phyloP scores from a whole-genome alignment of 2,797 vertebrate genomes.

The Cichlasoma orientale region DNA sequence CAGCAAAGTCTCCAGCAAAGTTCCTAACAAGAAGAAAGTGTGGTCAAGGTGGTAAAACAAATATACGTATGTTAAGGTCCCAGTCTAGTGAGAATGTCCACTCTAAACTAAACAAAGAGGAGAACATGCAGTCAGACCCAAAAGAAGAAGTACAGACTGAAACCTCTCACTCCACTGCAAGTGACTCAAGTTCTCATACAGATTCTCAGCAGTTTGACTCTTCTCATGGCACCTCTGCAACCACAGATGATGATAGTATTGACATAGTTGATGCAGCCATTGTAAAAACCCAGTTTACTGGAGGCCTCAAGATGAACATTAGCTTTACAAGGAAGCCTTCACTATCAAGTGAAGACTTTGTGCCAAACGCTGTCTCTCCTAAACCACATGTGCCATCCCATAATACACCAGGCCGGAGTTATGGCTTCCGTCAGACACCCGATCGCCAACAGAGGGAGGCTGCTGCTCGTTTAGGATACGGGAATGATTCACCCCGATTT shows the following conservation, averaged over 20 bases:
- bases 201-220: slow-evolving; percentile 69
- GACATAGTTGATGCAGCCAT: slow-evolving; percentile 73
- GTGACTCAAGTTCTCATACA: slow-evolving; percentile 49
- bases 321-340: slow-evolving; percentile 74
- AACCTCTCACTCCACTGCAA: slow-evolving; percentile 26
- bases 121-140: not conserved
- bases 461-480: slow-evolving; percentile 80
- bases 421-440: slow-evolving; percentile 82
- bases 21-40: not conserved
- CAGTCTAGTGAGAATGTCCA: slow-evolving; percentile 20
- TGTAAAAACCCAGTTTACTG: slow-evolving; percentile 66
- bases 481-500: slow-evolving; percentile 49
- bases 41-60: not conserved
- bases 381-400: not conserved
- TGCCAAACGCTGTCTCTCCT: slow-evolving; percentile 40
- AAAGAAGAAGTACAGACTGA: slow-evolving; percentile 8
- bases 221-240: slow-evolving; percentile 62
- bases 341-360: slow-evolving; percentile 35
- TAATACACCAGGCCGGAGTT: slow-evolving; percentile 54
- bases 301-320: slow-evolving; percentile 74
- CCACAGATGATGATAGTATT: slow-evolving; percentile 69
- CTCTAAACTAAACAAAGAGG: not conserved
- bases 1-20: slow-evolving; percentile 30
- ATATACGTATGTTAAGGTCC: slow-evolving; percentile 29
- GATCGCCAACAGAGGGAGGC: slow-evolving; percentile 86